A percentile compares a stretch with the other conserved stretches of the same genome.
These are phyloP conservation scores for Micromussa lordhowensis DNA, from an alignment of 92 coral and sea anemone genomes.

Conservation along the genomic window DNA sequence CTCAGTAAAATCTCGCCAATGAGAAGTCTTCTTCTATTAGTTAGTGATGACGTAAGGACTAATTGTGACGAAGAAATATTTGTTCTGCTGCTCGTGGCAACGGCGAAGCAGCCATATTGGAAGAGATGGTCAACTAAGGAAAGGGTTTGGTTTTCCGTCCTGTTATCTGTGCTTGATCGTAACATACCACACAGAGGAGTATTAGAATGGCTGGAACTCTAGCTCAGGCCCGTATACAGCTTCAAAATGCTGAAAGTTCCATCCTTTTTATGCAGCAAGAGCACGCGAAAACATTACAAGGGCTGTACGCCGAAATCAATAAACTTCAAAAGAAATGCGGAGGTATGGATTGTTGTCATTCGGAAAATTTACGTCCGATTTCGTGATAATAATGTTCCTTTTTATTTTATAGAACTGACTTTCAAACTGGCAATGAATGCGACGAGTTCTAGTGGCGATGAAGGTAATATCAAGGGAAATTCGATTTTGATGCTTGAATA, in stretches of 20 bases:
- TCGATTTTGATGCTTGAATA: neutral
- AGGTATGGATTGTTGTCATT: slow-evolving; percentile 59
- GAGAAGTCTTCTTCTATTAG: slow-evolving; percentile 9
- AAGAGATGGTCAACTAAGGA: slow-evolving; percentile 55
- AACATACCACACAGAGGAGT: neutral
- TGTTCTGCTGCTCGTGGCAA: slow-evolving; percentile 86
- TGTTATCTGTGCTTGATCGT: slow-evolving; percentile 24
- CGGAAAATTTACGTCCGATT: neutral
- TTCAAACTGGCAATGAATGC: slow-evolving; percentile 97
- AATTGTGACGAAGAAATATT: slow-evolving; percentile 86
- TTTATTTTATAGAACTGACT: slow-evolving; percentile 76
- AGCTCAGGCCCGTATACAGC: slow-evolving; percentile 85
- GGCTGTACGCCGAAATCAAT: slow-evolving; percentile 94
- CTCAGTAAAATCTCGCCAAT: slow-evolving; percentile 17
- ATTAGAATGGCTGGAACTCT: slow-evolving; percentile 77
- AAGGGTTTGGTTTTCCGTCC: slow-evolving; percentile 20
- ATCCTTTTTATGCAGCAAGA: slow-evolving; percentile 97
- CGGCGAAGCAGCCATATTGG: slow-evolving; percentile 90
- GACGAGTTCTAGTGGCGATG: slow-evolving; percentile 74
- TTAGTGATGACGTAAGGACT: slow-evolving; percentile 20
- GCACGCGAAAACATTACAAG: slow-evolving; percentile 96
- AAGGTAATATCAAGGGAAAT: slow-evolving; percentile 71
- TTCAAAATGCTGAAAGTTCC: slow-evolving; percentile 98
- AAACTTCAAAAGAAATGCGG: slow-evolving; percentile 99
- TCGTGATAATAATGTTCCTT: neutral